A percentile compares a stretch with the other conserved stretches of the same genome.
phyloP scores from a whole-genome alignment of 1,140 invertebrate genomes.

The Coelopa frigida region DNA sequence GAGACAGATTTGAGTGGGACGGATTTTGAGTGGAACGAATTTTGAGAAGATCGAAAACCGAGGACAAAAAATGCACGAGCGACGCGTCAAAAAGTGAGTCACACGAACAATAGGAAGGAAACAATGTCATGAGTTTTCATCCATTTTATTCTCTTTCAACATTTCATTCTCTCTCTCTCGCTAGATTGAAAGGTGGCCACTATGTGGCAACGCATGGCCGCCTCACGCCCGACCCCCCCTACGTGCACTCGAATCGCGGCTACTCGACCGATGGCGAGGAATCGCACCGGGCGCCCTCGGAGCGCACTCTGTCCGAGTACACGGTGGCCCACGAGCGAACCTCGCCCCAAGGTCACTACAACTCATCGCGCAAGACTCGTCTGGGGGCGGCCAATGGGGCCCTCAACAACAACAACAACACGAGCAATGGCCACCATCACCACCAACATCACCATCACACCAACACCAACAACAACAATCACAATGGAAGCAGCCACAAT shows the following conservation, averaged over 20 bases:
- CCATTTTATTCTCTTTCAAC: neutral
- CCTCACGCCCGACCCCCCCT: slow-evolving; percentile 49
- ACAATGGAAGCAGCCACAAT: slow-evolving; percentile 28
- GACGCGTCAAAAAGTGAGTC: slow-evolving; percentile 40
- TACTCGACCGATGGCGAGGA: slow-evolving; percentile 65
- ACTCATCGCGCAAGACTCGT: slow-evolving; percentile 33
- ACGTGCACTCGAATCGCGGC: slow-evolving; percentile 50
- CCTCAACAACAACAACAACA: slow-evolving; percentile 20
- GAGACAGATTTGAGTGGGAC: no score
- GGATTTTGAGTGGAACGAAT: no score
- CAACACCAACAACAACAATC: no score
- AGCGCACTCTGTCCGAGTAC: slow-evolving; percentile 66
- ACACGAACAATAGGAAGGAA: neutral
- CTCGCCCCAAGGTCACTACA: slow-evolving; percentile 32
- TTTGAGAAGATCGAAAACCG: no score
- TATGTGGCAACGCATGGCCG: slow-evolving; percentile 54
- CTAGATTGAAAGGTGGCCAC: slow-evolving; percentile 53
- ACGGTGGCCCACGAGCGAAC: slow-evolving; percentile 48
- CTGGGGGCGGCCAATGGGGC: slow-evolving; percentile 22
- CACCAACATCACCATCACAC: slow-evolving; percentile 17
- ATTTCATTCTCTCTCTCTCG: neutral
- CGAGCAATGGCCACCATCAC: neutral
- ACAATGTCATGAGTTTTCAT: neutral
- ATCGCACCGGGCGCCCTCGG: slow-evolving; percentile 63
- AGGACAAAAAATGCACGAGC: slow-evolving; percentile 29